phyloP scores from a whole-genome alignment of 2,797 vertebrate genomes.

The Xiphophorus birchmanni region DNA sequence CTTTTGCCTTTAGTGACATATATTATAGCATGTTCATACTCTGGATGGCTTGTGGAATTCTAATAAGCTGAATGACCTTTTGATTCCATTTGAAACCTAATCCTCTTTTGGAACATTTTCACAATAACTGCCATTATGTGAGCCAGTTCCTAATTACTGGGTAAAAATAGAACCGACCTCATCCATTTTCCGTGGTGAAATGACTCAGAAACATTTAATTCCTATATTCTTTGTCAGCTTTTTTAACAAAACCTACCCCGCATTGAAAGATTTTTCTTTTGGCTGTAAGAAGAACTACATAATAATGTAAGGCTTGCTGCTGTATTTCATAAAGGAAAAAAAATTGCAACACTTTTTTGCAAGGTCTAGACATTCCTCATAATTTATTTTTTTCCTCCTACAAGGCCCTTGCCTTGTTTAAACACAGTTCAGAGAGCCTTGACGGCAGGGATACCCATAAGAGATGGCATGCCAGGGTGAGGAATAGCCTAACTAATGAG shows the following conservation, averaged over 20 bases:
- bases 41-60: slow-evolving; percentile 58
- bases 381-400: slow-evolving; percentile 46
- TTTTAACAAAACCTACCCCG: slow-evolving; percentile 12
- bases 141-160: slow-evolving; percentile 59
- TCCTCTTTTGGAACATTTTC: slow-evolving; percentile 65
- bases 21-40: slow-evolving; percentile 39
- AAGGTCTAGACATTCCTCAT: slow-evolving; percentile 45
- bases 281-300: slow-evolving; percentile 30
- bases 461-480: slow-evolving; percentile 79
- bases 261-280: slow-evolving; percentile 17
- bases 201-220: slow-evolving; percentile 37
- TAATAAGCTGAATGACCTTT: slow-evolving; percentile 63
- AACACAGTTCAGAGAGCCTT: slow-evolving; percentile 71
- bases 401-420: slow-evolving; percentile 68
- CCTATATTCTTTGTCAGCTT: slow-evolving; percentile 19
- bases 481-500: slow-evolving; percentile 82
- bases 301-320: slow-evolving; percentile 20
- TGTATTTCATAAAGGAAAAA: slow-evolving; percentile 6
- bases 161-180: slow-evolving; percentile 42
- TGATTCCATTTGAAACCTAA: slow-evolving; percentile 64
- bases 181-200: slow-evolving; percentile 28
- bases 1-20: slow-evolving; percentile 37
- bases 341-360: slow-evolving; percentile 3
- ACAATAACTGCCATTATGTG: slow-evolving; percentile 52
- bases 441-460: slow-evolving; percentile 68